Evolutionary conservation across 2,797 vertebrate genomes (phyloP).

Genomic region (Crypturellus tataupa): DNA sequence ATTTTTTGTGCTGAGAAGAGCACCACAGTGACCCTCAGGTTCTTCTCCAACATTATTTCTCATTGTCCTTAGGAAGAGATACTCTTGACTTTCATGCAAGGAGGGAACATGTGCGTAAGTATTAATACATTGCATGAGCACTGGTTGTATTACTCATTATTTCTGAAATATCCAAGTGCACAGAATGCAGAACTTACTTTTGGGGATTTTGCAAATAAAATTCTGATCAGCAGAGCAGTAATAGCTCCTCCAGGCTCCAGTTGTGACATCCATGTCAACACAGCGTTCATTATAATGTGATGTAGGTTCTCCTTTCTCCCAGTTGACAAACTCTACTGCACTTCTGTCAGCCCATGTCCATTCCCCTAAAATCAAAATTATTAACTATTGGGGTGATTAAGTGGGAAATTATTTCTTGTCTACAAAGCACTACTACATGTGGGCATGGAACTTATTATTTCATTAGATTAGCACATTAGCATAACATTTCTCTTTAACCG

Average conservation of each 20-base stretch:
- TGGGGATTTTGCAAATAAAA: constrained; percentile 92
- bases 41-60: not conserved
- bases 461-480: not conserved
- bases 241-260: constrained; percentile 84
- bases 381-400: not conserved
- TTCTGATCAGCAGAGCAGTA: constrained; percentile 83
- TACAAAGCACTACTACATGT: accelerated
- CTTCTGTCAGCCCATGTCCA: constrained; percentile 92
- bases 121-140: not conserved
- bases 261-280: constrained; percentile 82
- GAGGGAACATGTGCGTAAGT: not conserved
- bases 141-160: not conserved
- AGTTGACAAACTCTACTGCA: constrained; percentile 90
- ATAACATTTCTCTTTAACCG: not conserved
- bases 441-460: not conserved
- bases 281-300: constrained; percentile 76
- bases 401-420: not conserved
- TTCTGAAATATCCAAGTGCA: not conserved
- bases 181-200: constrained; percentile 84
- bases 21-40: not conserved
- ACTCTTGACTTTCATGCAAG: not conserved
- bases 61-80: not conserved
- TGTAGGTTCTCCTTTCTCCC: constrained; percentile 83
- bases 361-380: constrained; percentile 79
- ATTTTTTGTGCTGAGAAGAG: not conserved